These are phyloP conservation scores for Toxotes jaculatrix DNA, from an alignment of 2,113 vertebrate genomes.

Conservation along the genomic window DNA sequence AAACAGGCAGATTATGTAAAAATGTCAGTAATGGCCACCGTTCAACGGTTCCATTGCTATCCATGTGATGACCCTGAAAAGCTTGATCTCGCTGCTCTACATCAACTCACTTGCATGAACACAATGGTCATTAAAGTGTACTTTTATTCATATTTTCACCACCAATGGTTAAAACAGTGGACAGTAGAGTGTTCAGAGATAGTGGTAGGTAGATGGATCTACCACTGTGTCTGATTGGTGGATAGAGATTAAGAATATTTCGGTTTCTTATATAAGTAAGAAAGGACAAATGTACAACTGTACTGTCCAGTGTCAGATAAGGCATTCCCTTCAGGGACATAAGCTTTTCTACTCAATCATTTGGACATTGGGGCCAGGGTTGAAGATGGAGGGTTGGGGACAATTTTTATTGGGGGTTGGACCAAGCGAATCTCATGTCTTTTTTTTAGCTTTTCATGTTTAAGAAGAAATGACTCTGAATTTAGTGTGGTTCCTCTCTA, in stretches of 20 bases:
- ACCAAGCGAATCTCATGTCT: conserved; percentile 46
- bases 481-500: conserved; percentile 44
- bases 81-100: conserved; percentile 36
- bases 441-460: conserved; percentile 52
- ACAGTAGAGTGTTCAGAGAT: conserved; percentile 37
- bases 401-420: conserved; percentile 18
- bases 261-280: conserved; percentile 27
- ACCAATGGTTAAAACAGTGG: conserved; percentile 20
- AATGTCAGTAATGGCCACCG: conserved; percentile 46
- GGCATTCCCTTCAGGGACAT: conserved; percentile 73
- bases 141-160: conserved; percentile 15
- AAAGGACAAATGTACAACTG: conserved; percentile 57
- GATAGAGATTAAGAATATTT: conserved; percentile 50
- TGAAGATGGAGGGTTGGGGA: conserved; percentile 11
- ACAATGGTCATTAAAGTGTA: conserved; percentile 31
- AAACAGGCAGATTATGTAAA: conserved; percentile 55
- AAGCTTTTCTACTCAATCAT: conserved; percentile 35
- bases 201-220: conserved; percentile 11
- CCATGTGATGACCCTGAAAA: conserved; percentile 39
- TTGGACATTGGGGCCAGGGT: not conserved
- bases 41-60: conserved; percentile 51
- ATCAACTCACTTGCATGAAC: conserved; percentile 29
- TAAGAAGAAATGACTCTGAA: conserved; percentile 23
- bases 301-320: conserved; percentile 73
- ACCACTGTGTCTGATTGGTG: conserved; percentile 25